Conservation (phyloP, 2,797 vertebrate genomes). For the Rhadinocentrus ornatus region DNA sequence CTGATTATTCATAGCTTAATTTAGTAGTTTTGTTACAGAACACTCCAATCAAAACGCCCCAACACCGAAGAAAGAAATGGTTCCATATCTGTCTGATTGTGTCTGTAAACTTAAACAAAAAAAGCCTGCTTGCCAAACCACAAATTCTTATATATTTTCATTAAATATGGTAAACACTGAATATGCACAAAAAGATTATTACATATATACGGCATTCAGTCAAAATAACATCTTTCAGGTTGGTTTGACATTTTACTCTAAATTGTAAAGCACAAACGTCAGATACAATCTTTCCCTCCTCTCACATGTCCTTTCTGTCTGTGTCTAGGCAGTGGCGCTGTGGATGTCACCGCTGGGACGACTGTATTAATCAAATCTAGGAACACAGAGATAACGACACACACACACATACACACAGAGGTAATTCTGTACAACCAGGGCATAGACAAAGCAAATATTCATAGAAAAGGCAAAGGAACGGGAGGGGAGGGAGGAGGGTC, state of each 20-base stretch:
- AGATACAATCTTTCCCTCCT: conserved; percentile 37
- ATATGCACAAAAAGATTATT: conserved; percentile 8
- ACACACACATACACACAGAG: conserved; percentile 22
- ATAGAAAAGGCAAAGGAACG: conserved; percentile 28
- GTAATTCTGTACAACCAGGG: conserved; percentile 53
- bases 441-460: conserved; percentile 62
- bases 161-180: conserved; percentile 24
- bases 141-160: conserved; percentile 17
- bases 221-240: conserved; percentile 19
- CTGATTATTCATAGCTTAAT: conserved; percentile 34
- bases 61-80: conserved; percentile 5
- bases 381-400: conserved; percentile 51
- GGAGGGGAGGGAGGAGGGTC: conserved; percentile 2
- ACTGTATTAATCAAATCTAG: conserved; percentile 72
- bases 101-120: conserved; percentile 35
- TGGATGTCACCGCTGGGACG: conserved; percentile 52
- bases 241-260: conserved; percentile 43
- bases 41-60: conserved; percentile 39
- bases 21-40: conserved; percentile 40
- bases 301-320: conserved; percentile 54
- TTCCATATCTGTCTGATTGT: conserved; percentile 39
- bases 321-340: conserved; percentile 63
- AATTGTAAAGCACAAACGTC: conserved; percentile 28
- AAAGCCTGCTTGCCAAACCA: conserved; percentile 10
- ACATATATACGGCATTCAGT: conserved; percentile 5